A percentile compares a stretch with the other conserved stretches of the same genome.
phyloP scores from a whole-genome alignment of 1,140 invertebrate genomes.

The Drosophila albomicans region DNA sequence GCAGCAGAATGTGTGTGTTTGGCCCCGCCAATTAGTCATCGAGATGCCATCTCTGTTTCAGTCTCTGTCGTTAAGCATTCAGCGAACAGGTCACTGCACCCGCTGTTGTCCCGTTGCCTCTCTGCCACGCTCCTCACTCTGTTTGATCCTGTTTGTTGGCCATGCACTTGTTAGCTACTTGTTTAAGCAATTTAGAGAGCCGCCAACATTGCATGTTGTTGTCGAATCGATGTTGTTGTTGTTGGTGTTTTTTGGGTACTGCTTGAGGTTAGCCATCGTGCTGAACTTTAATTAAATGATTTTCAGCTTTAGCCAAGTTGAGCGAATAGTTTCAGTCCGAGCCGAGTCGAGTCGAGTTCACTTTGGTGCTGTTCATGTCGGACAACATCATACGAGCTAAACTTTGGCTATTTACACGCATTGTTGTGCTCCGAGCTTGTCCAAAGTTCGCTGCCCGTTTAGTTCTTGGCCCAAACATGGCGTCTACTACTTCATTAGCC shows the following conservation, averaged over 20 bases:
- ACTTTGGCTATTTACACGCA: slow-evolving; percentile 77
- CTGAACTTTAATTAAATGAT: slow-evolving; percentile 77
- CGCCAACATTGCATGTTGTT: slow-evolving; percentile 61
- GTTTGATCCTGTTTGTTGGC: slow-evolving; percentile 34
- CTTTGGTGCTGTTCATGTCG: slow-evolving; percentile 28
- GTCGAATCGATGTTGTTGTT: slow-evolving; percentile 15
- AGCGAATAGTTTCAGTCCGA: slow-evolving; percentile 49
- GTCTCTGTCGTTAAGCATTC: slow-evolving; percentile 11
- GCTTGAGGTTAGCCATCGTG: not conserved
- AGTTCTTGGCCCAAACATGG: slow-evolving; percentile 9
- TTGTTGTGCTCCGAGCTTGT: slow-evolving; percentile 46
- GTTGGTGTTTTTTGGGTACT: not conserved
- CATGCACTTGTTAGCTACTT: slow-evolving; percentile 67
- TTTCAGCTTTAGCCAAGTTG: slow-evolving; percentile 69
- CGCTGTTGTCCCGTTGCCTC: not conserved
- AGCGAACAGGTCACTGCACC: slow-evolving; percentile 41
- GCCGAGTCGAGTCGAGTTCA: slow-evolving; percentile 21
- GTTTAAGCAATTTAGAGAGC: slow-evolving; percentile 71
- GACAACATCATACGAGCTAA: slow-evolving; percentile 61
- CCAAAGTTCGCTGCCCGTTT: slow-evolving; percentile 28
- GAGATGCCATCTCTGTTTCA: slow-evolving; percentile 20
- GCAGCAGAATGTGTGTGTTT: not conserved
- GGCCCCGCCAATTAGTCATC: slow-evolving; percentile 32
- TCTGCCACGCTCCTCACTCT: not conserved
- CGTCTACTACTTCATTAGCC: slow-evolving; percentile 48